These are phyloP conservation scores for Caranx ignobilis DNA, from an alignment of 2,113 vertebrate genomes.

Conservation along the genomic window DNA sequence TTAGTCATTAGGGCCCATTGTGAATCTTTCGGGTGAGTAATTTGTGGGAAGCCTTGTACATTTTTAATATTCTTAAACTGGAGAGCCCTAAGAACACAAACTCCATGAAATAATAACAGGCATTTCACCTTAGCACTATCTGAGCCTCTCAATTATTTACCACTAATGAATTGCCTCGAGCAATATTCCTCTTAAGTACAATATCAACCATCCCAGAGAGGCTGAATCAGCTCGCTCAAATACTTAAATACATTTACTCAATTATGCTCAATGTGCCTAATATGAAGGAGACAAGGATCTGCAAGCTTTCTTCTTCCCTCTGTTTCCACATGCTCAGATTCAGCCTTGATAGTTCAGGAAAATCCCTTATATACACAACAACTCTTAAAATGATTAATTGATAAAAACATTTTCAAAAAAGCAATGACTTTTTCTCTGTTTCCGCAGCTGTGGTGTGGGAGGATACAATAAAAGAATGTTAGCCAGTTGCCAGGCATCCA, in stretches of 20 bases:
- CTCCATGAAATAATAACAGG: slow-evolving; percentile 83
- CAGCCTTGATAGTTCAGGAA: slow-evolving; percentile 33
- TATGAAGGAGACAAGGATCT: slow-evolving; percentile 57
- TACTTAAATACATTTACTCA: slow-evolving; percentile 79
- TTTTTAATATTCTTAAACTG: slow-evolving; percentile 82
- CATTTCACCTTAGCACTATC: slow-evolving; percentile 80
- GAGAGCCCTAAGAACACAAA: slow-evolving; percentile 80
- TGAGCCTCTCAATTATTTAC: slow-evolving; percentile 82
- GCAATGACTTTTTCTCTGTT: slow-evolving; percentile 21
- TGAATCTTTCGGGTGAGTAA: slow-evolving; percentile 75
- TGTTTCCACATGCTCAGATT: slow-evolving; percentile 44
- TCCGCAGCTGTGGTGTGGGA: slow-evolving; percentile 32
- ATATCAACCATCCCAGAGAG: slow-evolving; percentile 78
- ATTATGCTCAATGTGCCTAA: slow-evolving; percentile 71
- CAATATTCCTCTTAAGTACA: slow-evolving; percentile 74
- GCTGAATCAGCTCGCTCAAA: slow-evolving; percentile 75
- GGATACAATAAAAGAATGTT: slow-evolving; percentile 38
- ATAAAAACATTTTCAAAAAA: slow-evolving; percentile 39
- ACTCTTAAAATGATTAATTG: slow-evolving; percentile 16
- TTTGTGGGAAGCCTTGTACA: slow-evolving; percentile 75
- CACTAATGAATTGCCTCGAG: slow-evolving; percentile 81
- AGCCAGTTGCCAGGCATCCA: slow-evolving; percentile 44
- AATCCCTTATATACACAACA: slow-evolving; percentile 10
- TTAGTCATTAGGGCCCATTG: slow-evolving; percentile 73
- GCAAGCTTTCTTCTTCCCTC: slow-evolving; percentile 21